Conservation (phyloP, 2,113 vertebrate genomes). For the Brachyhypopomus occidentalis region DNA sequence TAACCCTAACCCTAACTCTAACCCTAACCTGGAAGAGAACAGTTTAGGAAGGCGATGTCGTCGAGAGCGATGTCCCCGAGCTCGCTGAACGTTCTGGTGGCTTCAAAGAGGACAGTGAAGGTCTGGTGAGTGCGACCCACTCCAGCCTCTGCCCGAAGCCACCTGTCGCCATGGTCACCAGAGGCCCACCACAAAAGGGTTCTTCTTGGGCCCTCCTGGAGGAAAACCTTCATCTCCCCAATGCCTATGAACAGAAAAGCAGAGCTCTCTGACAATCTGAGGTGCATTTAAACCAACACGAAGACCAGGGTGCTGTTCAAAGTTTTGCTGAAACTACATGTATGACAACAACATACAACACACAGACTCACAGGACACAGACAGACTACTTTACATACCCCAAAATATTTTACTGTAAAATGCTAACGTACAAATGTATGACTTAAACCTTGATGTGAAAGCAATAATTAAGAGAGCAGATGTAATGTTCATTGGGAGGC, state of each 20-base stretch:
- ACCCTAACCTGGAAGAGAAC: conserved; percentile 71
- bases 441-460: too few relatives aligned
- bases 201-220: conserved; percentile 60
- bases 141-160: conserved; percentile 61
- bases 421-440: too few relatives aligned
- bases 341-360: too few relatives aligned
- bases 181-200: conserved; percentile 67
- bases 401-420: too few relatives aligned
- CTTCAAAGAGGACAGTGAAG: conserved; percentile 70
- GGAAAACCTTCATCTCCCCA: conserved; percentile 62
- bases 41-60: conserved; percentile 69
- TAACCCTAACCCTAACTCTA: too few relatives aligned
- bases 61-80: conserved; percentile 70
- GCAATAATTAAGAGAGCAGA: too few relatives aligned
- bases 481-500: too few relatives aligned
- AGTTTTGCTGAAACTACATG: too few relatives aligned
- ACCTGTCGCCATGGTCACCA: conserved; percentile 61
- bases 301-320: too few relatives aligned
- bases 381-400: too few relatives aligned
- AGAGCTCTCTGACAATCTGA: neutral
- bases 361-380: too few relatives aligned
- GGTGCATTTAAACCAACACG: too few relatives aligned
- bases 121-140: conserved; percentile 64
- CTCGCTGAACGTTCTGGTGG: conserved; percentile 61
- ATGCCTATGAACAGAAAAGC: conserved; percentile 51